Conservation (phyloP, 2,888 invertebrate genomes). For the Tribolium freemani region DNA sequence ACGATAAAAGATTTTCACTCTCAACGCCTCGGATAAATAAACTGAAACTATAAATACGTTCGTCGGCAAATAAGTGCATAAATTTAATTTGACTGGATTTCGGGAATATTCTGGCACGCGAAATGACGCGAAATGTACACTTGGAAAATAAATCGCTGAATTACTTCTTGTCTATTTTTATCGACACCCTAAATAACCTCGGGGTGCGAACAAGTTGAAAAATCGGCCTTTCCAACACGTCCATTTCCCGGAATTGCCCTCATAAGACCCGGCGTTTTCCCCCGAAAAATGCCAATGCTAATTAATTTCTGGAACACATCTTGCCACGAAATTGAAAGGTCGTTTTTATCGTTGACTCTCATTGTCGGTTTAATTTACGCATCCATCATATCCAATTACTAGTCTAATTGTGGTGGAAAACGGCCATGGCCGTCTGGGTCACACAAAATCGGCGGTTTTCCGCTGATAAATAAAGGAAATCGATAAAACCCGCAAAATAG, state of each 20-base stretch:
- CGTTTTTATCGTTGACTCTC: conserved; percentile 2
- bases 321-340: background rate
- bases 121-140: too few relatives aligned
- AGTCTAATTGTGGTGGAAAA: background rate
- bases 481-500: background rate
- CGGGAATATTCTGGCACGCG: too few relatives aligned
- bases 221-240: too few relatives aligned
- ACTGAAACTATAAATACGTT: background rate
- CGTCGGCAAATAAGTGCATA: background rate
- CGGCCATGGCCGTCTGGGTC: background rate
- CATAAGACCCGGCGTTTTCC: too few relatives aligned
- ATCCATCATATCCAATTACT: background rate
- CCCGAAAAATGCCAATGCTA: too few relatives aligned
- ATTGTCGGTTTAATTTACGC: background rate
- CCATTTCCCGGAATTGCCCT: too few relatives aligned
- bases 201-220: too few relatives aligned
- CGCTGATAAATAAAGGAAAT: background rate
- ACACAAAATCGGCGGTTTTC: conserved; percentile 2
- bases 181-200: too few relatives aligned
- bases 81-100: background rate
- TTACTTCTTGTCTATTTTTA: too few relatives aligned
- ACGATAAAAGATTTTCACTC: conserved; percentile 10
- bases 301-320: too few relatives aligned
- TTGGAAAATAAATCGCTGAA: too few relatives aligned
- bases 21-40: conserved; percentile 3